Base-by-base conservation (phyloP, 1,140 invertebrate species). In the Nylanderia fulva region DNA sequence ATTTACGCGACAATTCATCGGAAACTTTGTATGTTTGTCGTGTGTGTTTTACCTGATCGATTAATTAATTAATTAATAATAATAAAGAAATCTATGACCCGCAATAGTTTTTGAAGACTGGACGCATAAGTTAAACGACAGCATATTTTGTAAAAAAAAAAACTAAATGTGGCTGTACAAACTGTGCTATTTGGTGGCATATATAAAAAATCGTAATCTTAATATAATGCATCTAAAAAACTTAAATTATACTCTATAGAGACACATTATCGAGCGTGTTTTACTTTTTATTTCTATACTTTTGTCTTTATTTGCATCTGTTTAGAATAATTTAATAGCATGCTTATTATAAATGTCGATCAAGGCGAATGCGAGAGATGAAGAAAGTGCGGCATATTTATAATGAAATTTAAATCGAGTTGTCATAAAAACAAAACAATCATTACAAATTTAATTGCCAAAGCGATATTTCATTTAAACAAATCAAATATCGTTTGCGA, bases 141-240 rank as follows among this genome's bases (percentile, higher is more conserved):
- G 61, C 15, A 7, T 88, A 63, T 56, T 88, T 88, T 88, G 75
- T 88, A 88, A 88, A 86, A 75, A 52, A 36, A 58, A 18, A 82
- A 88, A 66, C 18, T 75, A 71, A 85, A 85, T 64, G 39, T 80
- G 86, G 45, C 29, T 87, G 86, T 80, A 88, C 69, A 88, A 63
- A 79, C 72, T 75, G 72, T 63, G 74, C 60, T 80, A 58, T 63
- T 84, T 60, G 77, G 63, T 68, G 69, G 71, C 45, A 27, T 72
- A 60, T 56, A 48, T 48, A 15, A 48, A 48, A 48, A 84, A 82
- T 72, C 71, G 6, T 72, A 71, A 72, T 88, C 63, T 77, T 66
- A 87, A 79, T 74, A 39, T 77, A 52, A 29, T 76, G 29, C 54
- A 69, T 77, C n/a, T 75, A 54, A 39, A 79, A 52, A 54, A 27